Conservation (phyloP, 92 coral and sea anemone species). For the Muricea muricata region DNA sequence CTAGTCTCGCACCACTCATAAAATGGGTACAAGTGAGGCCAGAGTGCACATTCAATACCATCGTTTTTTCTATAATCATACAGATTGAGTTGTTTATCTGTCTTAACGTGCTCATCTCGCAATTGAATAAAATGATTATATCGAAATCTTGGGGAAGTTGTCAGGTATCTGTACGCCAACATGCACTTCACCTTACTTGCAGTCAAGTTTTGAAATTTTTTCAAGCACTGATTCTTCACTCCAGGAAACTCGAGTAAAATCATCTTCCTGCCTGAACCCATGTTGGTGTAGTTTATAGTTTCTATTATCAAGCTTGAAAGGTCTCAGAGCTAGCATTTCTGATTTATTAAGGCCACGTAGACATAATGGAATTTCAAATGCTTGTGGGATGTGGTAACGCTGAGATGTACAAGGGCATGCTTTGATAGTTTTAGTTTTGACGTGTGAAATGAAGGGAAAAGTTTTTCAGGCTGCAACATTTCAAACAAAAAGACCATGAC, state of each 20-base stretch:
- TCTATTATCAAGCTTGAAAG: conserved; percentile 14
- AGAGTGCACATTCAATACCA: no score
- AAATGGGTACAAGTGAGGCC: no score
- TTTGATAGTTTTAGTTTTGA: no score
- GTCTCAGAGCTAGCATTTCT: conserved; percentile 11
- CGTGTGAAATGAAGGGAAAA: no score
- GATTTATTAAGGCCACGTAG: background rate
- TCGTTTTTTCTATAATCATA: no score
- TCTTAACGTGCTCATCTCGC: background rate
- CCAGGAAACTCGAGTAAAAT: conserved; percentile 33
- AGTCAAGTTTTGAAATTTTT: conserved; percentile 36
- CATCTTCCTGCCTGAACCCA: conserved; percentile 36
- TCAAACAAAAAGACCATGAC: conserved; percentile 17
- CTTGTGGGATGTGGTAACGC: conserved; percentile 32
- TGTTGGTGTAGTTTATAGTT: conserved; percentile 11
- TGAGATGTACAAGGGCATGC: no score
- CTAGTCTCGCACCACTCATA: no score
- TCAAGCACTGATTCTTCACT: background rate
- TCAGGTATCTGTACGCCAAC: conserved; percentile 34
- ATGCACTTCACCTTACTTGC: background rate
- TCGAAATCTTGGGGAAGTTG: background rate
- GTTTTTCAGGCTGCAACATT: no score
- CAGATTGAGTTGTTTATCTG: background rate
- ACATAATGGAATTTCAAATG: background rate
- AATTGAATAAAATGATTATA: conserved; percentile 15